Base-by-base conservation (phyloP, 2,113 vertebrate species). In the Stigmatopora argus region DNA sequence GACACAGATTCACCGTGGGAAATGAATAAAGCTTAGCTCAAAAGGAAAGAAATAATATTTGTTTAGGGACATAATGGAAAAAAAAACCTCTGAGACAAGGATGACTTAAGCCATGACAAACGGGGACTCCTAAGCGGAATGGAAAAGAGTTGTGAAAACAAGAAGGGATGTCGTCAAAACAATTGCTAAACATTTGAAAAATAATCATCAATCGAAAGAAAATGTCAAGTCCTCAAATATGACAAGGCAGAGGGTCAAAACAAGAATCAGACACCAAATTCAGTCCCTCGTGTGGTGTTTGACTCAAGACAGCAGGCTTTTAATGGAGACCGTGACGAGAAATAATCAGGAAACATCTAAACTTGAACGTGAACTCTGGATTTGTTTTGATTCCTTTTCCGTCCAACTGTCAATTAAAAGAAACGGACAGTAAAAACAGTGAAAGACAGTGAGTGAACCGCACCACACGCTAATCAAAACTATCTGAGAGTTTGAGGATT, bases 391-490 rank as follows among this genome's bases (percentile, higher is more conserved):
- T 61, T 23, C 38, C n/a, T 7, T 1, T 6, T 31, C 14, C 21
- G 6, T 31, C 53, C 59, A 45, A 61, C n/a, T 21, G n/a, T 10
- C 38, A 45, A 61, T 45, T 45, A 61, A 41, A 58, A 31, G 49
- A 41, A 66, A 23, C 52, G n/a, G n/a, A n/a, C 31, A 17, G 59
- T 46, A 52, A 13, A 47, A 9, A 38, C 3, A 13, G 41, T 3
- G 3, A 59, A 34, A 58, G 21, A 48, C 62, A 34, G 31, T 23
- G 51, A 44, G 58, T 45, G 46, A 61, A 31, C 61, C 46, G 44
- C 57, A 52, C 59, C 52, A 48, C 56, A 10, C 21, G 62, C 21
- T 64, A 45, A 58, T 62, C 59, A 19, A 55, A 55, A 53, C 57
- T 15, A n/a, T 62, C 13, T 38, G 48, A 53, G 13, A 62, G 45